A percentile compares a stretch with the other conserved stretches of the same genome.
Evolutionary conservation across 2,888 invertebrate species (phyloP).

Genomic region (Meloe dianella): DNA sequence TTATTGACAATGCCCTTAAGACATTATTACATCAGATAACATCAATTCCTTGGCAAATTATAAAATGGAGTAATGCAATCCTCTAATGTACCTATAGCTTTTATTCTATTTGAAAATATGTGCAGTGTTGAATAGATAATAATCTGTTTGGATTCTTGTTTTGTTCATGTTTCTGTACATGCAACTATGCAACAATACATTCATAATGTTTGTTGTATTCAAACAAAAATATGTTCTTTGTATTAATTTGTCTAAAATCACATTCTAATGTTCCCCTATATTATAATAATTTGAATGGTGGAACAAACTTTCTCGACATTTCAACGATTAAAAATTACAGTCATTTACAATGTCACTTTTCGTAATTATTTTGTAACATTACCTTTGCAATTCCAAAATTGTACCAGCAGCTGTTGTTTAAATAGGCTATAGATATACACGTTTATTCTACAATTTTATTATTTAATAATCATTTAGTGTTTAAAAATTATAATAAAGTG

Average conservation of each 20-base stretch:
- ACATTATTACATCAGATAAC: not conserved
- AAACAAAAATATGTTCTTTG: not conserved
- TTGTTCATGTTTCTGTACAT: not conserved
- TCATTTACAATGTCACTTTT: not conserved
- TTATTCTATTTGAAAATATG: too few relatives aligned
- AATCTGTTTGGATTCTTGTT: not conserved
- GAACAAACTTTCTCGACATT: not conserved
- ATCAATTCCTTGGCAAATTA: not conserved
- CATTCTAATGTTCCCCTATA: not conserved
- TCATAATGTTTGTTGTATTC: not conserved
- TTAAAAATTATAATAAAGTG: too few relatives aligned
- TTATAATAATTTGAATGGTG: not conserved
- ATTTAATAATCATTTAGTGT: too few relatives aligned
- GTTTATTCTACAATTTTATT: too few relatives aligned
- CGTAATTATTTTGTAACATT: not conserved
- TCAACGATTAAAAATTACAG: not conserved
- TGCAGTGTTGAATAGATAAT: not conserved
- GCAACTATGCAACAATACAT: too few relatives aligned
- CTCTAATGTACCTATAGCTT: too few relatives aligned
- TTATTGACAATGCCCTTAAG: not conserved
- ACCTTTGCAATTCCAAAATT: constrained; percentile 1
- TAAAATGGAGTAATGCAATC: too few relatives aligned
- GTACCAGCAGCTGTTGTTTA: not conserved
- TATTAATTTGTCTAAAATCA: not conserved
- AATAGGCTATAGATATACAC: not conserved